Conservation (phyloP, 2,113 vertebrate species). For the Aldabrachelys gigantea region DNA sequence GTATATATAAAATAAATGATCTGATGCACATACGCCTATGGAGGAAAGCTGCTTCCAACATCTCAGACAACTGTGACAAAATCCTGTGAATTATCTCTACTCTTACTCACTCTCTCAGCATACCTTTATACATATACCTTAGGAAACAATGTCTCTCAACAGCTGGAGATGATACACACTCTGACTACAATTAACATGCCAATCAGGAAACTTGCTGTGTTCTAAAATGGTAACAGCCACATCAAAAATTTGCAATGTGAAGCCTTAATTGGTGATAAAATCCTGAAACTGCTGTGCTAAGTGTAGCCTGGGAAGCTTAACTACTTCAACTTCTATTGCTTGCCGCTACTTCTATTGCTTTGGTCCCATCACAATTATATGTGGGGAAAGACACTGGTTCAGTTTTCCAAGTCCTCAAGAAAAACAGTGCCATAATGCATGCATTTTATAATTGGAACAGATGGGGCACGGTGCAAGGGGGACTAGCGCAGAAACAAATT, state of each 20-base stretch:
- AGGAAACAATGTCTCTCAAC: background rate
- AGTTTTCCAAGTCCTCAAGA: background rate
- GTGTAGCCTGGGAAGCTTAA: too few species aligned
- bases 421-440: background rate
- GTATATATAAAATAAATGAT: background rate
- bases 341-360: background rate
- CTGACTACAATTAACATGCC: rapidly evolving
- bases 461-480: background rate
- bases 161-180: background rate
- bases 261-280: background rate
- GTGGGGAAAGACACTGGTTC: background rate
- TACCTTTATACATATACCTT: too few species aligned
- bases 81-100: background rate
- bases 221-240: background rate
- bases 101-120: too few species aligned
- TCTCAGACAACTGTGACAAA: background rate
- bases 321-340: too few species aligned
- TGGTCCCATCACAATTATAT: background rate
- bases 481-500: background rate
- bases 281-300: background rate
- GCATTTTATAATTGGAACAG: background rate
- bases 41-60: background rate
- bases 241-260: background rate
- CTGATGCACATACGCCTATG: background rate
- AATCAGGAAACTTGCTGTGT: rapidly evolving